A percentile compares a stretch with the other conserved stretches of the same genome.
Conservation (phyloP, 2,888 invertebrate species). For the Eulithis testata region DNA sequence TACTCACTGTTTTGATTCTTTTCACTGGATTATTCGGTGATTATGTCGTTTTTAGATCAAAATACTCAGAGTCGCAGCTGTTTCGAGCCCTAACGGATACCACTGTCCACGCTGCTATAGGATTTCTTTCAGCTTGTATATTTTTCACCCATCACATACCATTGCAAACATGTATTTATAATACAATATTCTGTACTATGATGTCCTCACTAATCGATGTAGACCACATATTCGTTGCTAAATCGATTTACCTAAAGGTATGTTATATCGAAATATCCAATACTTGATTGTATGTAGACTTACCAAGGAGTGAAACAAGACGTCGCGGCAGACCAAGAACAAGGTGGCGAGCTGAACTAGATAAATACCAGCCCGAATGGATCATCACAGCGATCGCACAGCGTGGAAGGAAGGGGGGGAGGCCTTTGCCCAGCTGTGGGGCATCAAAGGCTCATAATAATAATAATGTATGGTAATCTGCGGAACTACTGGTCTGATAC, state of each 20-base stretch:
- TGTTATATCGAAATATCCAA: no score
- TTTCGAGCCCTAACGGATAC: conserved; percentile 67
- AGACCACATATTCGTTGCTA: conserved; percentile 73
- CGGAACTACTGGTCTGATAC: no score
- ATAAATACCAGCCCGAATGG: no score
- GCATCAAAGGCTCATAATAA: no score
- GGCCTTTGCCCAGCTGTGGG: no score
- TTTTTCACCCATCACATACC: conserved; percentile 63
- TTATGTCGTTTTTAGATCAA: conserved; percentile 68
- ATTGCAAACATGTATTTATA: conserved; percentile 46
- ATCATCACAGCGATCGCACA: no score
- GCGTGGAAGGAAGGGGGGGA: no score
- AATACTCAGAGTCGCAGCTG: conserved; percentile 57
- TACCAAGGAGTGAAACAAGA: no score
- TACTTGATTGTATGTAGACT: no score
- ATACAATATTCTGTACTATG: conserved; percentile 63
- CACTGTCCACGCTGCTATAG: conserved; percentile 62
- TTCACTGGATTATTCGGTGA: conserved; percentile 63
- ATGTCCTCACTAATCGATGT: conserved; percentile 70
- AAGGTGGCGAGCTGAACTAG: no score
- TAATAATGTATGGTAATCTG: no score
- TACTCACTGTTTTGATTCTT: conserved; percentile 55
- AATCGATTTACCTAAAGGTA: conserved; percentile 69
- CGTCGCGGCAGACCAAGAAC: no score
- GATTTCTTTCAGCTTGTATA: conserved; percentile 61